phyloP scores from a whole-genome alignment of 1,140 invertebrate species.

The Zaprionus capensis region DNA sequence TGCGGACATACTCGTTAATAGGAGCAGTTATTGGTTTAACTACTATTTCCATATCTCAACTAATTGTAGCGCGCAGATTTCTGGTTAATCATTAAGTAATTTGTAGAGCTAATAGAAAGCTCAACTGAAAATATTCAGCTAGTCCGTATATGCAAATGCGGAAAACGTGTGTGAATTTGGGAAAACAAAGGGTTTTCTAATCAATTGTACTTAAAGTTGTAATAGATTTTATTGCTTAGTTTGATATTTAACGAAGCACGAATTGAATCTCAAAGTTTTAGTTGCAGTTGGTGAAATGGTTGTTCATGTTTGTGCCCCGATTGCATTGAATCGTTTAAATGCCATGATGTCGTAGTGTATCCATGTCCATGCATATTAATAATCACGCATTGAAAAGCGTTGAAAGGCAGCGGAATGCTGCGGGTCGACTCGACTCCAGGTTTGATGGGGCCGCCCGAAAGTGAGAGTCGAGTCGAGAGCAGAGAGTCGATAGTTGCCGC shows the following conservation, averaged over 20 bases:
- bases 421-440: constrained; percentile 44
- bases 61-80: not conserved
- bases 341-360: constrained; percentile 5
- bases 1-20: not conserved
- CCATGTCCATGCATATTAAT: constrained; percentile 49
- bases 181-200: too few species aligned
- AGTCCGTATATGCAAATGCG: too few species aligned
- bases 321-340: not conserved
- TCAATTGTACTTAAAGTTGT: too few species aligned
- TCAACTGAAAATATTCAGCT: too few species aligned
- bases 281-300: not conserved
- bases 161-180: too few species aligned
- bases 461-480: constrained; percentile 54
- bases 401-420: constrained; percentile 67
- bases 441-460: constrained; percentile 49
- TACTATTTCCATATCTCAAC: not conserved
- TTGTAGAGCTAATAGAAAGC: not conserved
- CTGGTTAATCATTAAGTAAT: not conserved
- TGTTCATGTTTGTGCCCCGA: not conserved
- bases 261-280: not conserved
- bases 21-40: not conserved
- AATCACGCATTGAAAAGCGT: constrained; percentile 40
- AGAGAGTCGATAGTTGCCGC: not conserved
- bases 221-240: not conserved
- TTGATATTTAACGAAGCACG: not conserved